Percentiles rank a stretch among this genome's conserved stretches.
phyloP scores from a whole-genome alignment of 2,797 vertebrate genomes.

The Scyliorhinus canicula region DNA sequence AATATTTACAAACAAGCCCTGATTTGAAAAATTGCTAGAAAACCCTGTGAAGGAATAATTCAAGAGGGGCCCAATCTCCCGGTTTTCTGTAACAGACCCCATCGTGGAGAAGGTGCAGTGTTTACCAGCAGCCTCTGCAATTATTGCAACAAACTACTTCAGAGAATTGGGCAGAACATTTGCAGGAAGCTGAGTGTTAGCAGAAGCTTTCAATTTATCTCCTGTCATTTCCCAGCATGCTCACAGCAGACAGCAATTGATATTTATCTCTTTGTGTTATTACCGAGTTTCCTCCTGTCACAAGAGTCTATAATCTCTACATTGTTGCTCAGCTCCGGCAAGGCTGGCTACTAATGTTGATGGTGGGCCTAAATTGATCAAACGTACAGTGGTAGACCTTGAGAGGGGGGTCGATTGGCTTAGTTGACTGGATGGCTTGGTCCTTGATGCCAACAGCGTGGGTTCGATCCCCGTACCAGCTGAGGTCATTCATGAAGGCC shows the following conservation, averaged over 20 bases:
- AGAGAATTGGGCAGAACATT: conserved; percentile 5
- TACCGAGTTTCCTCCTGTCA: not conserved
- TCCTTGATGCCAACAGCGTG: too few species aligned
- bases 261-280: not conserved
- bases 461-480: too few species aligned
- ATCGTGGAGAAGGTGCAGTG: not conserved
- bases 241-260: not conserved
- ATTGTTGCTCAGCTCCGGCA: not conserved
- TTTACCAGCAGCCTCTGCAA: not conserved
- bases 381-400: not conserved
- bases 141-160: not conserved
- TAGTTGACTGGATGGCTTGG: too few species aligned
- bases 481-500: too few species aligned
- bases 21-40: not conserved
- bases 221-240: conserved; percentile 22
- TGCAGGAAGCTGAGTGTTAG: not conserved
- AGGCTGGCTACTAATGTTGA: not conserved
- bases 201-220: not conserved
- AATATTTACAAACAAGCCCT: not conserved
- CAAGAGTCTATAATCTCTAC: not conserved
- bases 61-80: not conserved
- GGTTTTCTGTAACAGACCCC: not conserved
- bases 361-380: not conserved
- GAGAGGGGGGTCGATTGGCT: too few species aligned
- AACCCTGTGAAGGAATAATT: not conserved